Conservation (phyloP, 2,888 invertebrate genomes). For the Apotomis betuletana region DNA sequence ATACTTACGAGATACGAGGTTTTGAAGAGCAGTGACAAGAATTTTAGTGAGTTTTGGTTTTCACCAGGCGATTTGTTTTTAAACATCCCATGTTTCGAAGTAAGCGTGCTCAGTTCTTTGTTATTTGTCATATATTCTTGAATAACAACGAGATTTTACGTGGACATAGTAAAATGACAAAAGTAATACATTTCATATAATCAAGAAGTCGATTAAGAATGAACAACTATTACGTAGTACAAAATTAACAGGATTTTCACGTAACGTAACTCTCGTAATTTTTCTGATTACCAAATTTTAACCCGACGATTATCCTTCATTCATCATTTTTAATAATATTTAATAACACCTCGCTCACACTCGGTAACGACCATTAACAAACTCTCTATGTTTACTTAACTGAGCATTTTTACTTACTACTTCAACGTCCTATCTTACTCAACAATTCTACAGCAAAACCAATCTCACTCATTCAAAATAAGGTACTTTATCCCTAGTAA, state of each 20-base stretch:
- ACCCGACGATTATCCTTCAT: background rate
- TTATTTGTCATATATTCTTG: too few species aligned
- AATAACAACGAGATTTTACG: too few species aligned
- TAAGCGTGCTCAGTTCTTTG: background rate
- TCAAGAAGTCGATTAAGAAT: too few species aligned
- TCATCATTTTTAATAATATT: background rate
- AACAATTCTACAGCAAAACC: background rate
- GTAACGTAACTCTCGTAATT: background rate
- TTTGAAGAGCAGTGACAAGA: too few species aligned
- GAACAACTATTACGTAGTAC: too few species aligned
- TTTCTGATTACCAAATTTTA: background rate
- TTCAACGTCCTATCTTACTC: background rate
- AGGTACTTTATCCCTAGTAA: background rate
- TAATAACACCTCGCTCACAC: slow-evolving; percentile 4
- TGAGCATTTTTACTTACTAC: background rate
- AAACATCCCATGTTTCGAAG: background rate
- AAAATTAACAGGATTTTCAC: too few species aligned
- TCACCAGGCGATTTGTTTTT: background rate
- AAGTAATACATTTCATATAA: too few species aligned
- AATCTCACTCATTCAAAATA: background rate
- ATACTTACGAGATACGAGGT: too few species aligned
- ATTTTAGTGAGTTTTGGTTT: too few species aligned
- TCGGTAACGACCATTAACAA: slow-evolving; percentile 3
- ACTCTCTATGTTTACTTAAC: slow-evolving; percentile 21
- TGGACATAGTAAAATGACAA: too few species aligned